Conservation (phyloP, 2,888 invertebrate genomes). For the Drosophila limbata region DNA sequence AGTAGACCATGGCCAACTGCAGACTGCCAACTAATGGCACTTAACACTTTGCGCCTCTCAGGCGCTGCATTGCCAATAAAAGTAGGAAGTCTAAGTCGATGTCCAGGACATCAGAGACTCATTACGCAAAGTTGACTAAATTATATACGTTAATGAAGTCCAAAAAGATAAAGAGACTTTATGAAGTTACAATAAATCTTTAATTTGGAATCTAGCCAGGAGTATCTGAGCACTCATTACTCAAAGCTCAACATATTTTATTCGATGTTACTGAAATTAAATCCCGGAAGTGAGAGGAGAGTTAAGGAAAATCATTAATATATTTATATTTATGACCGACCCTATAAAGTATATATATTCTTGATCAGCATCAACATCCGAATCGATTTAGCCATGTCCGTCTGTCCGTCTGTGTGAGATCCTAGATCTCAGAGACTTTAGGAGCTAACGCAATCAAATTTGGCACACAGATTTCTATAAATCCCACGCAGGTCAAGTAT, state of each 20-base stretch:
- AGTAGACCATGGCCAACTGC: not conserved
- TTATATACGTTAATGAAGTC: not conserved
- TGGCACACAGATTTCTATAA: too few relatives aligned
- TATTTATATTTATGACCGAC: too few relatives aligned
- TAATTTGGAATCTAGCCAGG: too few relatives aligned
- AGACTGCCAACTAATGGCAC: conserved; percentile 25
- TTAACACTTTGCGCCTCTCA: conserved; percentile 5
- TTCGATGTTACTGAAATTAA: not conserved
- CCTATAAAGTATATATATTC: too few relatives aligned
- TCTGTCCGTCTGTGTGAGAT: too few relatives aligned
- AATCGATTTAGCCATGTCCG: too few relatives aligned
- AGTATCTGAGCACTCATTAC: too few relatives aligned
- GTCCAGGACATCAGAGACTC: conserved; percentile 11
- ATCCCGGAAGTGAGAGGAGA: too few relatives aligned
- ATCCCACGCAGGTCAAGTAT: too few relatives aligned
- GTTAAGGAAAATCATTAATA: not conserved
- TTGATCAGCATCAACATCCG: too few relatives aligned
- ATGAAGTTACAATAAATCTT: not conserved
- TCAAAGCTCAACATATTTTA: not conserved
- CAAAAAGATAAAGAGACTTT: not conserved
- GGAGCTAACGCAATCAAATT: too few relatives aligned
- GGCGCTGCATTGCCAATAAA: not conserved
- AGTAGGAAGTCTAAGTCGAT: not conserved
- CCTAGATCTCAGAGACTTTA: too few relatives aligned
- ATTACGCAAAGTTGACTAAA: conserved; percentile 2